phyloP scores from a whole-genome alignment of 2,113 vertebrate species.

The Oryctolagus cuniculus region mOryCun1.1 NC_091432.1:171826001-171826500 shows the following conservation, averaged over 20 bases:
- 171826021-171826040: neutral
- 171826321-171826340: neutral
- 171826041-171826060: neutral
- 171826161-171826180: neutral
- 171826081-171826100: slow-evolving; percentile 49
- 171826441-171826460: neutral
- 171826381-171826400: neutral
- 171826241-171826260: neutral
- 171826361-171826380: neutral
- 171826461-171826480: neutral
- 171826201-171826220: neutral
- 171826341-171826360: neutral
- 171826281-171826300: neutral
- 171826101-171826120: neutral
- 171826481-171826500: neutral
- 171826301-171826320: neutral
- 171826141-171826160: neutral
- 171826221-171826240: neutral
- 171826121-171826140: neutral
- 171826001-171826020: slow-evolving; percentile 11
- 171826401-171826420: neutral
- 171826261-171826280: neutral
- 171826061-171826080: neutral
- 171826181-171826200: neutral
- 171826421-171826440: neutral